Conservation (phyloP, 2,113 vertebrate genomes). For the Clarias magur region DNA sequence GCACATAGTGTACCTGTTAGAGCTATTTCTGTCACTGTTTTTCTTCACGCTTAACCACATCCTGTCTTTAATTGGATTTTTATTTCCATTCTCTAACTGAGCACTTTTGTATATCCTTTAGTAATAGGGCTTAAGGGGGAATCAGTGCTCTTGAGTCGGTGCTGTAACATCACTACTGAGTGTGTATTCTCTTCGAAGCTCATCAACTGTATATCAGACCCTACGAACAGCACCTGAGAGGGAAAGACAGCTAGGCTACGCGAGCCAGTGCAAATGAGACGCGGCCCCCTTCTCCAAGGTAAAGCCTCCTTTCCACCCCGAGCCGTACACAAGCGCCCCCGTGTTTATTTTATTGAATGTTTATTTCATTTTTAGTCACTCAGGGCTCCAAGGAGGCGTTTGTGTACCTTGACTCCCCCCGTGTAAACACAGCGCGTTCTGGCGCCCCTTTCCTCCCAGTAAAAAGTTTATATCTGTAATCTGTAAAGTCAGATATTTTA, state of each 20-base stretch:
- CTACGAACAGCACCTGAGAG: conserved; percentile 44
- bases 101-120: conserved; percentile 47
- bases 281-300: conserved; percentile 32
- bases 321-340: conserved; percentile 36
- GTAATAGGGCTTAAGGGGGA: conserved; percentile 43
- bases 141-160: conserved; percentile 44
- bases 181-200: background rate
- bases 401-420: conserved; percentile 51
- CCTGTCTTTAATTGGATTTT: conserved; percentile 33
- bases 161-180: conserved; percentile 51
- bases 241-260: conserved; percentile 7
- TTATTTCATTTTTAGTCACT: conserved; percentile 61
- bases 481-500: conserved; percentile 77
- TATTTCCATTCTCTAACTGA: conserved; percentile 9
- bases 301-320: conserved; percentile 36
- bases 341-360: conserved; percentile 62
- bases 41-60: background rate
- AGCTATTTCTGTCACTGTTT: conserved; percentile 59
- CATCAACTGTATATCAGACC: conserved; percentile 2
- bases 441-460: conserved; percentile 68
- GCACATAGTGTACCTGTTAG: conserved; percentile 45
- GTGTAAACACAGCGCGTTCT: conserved; percentile 73
- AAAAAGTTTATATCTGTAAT: conserved; percentile 78
- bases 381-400: conserved; percentile 43
- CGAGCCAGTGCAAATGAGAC: background rate